A percentile compares a stretch with the other conserved stretches of the same genome.
phyloP scores from a whole-genome alignment of 2,797 vertebrate genomes.

The Gymnocypris eckloni region DNA sequence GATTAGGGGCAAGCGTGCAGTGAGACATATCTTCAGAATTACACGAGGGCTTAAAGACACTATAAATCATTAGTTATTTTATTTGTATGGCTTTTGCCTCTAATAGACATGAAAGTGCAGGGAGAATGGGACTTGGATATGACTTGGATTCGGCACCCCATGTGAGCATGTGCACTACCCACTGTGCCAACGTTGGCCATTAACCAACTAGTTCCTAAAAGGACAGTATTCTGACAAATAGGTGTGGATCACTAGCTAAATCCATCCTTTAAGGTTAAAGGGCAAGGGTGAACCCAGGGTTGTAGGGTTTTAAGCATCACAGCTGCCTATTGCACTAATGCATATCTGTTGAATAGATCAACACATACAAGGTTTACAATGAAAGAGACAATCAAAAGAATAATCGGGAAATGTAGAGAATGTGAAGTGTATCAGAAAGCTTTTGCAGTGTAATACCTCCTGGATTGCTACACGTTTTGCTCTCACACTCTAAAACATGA shows the following conservation, averaged over 20 bases:
- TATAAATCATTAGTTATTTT: not conserved
- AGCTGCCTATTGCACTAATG: not conserved
- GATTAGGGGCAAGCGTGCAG: constrained; percentile 7
- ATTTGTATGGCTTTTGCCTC: not conserved
- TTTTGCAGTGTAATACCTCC: constrained; percentile 27
- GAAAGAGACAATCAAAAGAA: not conserved
- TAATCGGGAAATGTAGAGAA: constrained; percentile 26
- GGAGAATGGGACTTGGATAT: not conserved
- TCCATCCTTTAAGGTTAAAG: not conserved
- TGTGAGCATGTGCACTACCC: not conserved
- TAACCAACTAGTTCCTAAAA: not conserved
- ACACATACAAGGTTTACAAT: not conserved
- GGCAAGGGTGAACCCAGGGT: not conserved
- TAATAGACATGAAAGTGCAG: constrained; percentile 11
- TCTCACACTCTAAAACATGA: constrained; percentile 27
- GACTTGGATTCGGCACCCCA: not conserved
- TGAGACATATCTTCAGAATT: constrained; percentile 28
- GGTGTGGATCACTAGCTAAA: not conserved
- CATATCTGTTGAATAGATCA: not conserved
- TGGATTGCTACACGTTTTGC: constrained; percentile 18
- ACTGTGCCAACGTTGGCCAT: not conserved
- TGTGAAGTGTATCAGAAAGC: not conserved
- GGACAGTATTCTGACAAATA: not conserved
- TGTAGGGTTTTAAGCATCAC: not conserved
- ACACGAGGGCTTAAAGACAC: not conserved